These are phyloP conservation scores for Baccha elongata DNA, from an alignment of 2,888 invertebrate species.

Conservation along the genomic window DNA sequence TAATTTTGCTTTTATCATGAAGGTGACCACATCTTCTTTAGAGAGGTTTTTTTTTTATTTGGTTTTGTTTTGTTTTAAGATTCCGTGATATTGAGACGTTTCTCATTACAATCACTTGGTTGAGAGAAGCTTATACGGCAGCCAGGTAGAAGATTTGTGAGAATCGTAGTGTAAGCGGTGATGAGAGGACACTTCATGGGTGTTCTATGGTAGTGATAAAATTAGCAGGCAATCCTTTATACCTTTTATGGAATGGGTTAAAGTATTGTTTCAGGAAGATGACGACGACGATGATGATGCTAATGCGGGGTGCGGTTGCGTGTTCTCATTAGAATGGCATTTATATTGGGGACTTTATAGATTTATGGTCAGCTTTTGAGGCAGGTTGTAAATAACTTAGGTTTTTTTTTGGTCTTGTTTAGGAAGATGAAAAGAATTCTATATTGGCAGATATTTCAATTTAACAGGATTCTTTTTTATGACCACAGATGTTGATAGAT, in stretches of 20 bases:
- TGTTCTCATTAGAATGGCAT: conserved; percentile 68
- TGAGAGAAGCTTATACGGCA: conserved; percentile 48
- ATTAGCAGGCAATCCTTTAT: conserved; percentile 71
- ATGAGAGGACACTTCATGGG: conserved; percentile 72
- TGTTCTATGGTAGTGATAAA: conserved; percentile 73
- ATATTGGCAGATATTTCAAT: conserved; percentile 40
- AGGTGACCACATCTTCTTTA: conserved; percentile 26
- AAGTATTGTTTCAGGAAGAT: conserved; percentile 42
- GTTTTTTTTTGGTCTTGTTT: conserved; percentile 14
- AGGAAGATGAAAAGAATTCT: neutral
- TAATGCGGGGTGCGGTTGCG: conserved; percentile 24
- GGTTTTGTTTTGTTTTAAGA: neutral
- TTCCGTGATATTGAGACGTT: conserved; percentile 71
- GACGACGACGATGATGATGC: conserved; percentile 24
- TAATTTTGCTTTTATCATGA: conserved; percentile 69
- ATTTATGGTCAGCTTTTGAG: conserved; percentile 54
- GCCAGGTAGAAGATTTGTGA: conserved; percentile 67
- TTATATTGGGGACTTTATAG: conserved; percentile 66
- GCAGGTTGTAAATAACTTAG: conserved; percentile 64
- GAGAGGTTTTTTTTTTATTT: conserved; percentile 8
- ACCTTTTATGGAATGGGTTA: conserved; percentile 41
- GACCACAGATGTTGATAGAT: conserved; percentile 42
- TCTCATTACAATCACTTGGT: conserved; percentile 54
- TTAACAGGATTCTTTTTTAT: conserved; percentile 38
- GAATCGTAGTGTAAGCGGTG: conserved; percentile 21